A percentile compares a stretch with the other conserved stretches of the same genome.
phyloP scores from a whole-genome alignment of 2,797 vertebrate genomes.

The Astyanax mexicanus region DNA sequence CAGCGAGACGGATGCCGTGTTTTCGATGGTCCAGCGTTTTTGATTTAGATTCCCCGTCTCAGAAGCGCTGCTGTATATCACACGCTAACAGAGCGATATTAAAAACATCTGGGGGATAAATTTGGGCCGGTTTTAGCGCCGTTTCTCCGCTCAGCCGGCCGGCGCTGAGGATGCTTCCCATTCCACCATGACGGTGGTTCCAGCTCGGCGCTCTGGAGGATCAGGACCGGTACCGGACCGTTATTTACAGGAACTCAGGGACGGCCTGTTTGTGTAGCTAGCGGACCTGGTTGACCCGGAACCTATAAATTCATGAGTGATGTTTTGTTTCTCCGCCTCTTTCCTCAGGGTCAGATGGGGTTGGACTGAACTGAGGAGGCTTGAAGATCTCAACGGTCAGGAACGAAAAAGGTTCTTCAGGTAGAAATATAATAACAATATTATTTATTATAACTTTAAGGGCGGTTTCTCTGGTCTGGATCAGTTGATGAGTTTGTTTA shows the following conservation, averaged over 20 bases:
- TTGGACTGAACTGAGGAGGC: slow-evolving; percentile 34
- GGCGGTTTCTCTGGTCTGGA: no score
- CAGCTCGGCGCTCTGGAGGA: slow-evolving; percentile 47
- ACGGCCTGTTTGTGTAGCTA: slow-evolving; percentile 75
- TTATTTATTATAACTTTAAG: no score
- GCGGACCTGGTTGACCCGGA: slow-evolving; percentile 72
- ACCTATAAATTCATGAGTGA: slow-evolving; percentile 73
- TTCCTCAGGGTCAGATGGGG: slow-evolving; percentile 54
- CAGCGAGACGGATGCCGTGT: not conserved
- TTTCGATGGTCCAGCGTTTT: slow-evolving; percentile 32
- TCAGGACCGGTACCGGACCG: slow-evolving; percentile 42
- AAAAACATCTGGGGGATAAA: slow-evolving; percentile 57
- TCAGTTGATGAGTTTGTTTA: no score
- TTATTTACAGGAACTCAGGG: slow-evolving; percentile 79
- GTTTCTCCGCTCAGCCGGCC: slow-evolving; percentile 29
- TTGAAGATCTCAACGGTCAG: not conserved
- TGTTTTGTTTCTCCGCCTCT: slow-evolving; percentile 66
- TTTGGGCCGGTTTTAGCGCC: not conserved
- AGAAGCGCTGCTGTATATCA: slow-evolving; percentile 48
- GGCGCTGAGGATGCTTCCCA: slow-evolving; percentile 58
- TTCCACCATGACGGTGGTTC: slow-evolving; percentile 62
- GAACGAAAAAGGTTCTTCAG: no score
- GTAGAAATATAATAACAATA: no score
- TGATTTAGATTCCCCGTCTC: slow-evolving; percentile 36
- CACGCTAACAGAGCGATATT: slow-evolving; percentile 39